Evolutionary conservation across 2,113 vertebrate genomes (phyloP).

Genomic region (Oreocharis arfaki): DNA sequence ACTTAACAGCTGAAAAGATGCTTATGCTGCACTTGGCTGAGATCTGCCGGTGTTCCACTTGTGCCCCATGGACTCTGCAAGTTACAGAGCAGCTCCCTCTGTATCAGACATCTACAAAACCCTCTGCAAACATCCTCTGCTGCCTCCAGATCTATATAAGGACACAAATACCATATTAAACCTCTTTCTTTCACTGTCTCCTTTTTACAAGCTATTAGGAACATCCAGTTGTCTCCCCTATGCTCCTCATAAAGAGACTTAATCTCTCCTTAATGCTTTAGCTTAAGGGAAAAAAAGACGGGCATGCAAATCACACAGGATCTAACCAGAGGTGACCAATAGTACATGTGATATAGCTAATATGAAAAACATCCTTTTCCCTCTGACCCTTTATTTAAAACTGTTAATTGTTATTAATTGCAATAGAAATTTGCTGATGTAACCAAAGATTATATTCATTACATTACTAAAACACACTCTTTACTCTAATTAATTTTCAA

Average conservation of each 20-base stretch:
- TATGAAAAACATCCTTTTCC: not conserved
- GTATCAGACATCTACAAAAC: not conserved
- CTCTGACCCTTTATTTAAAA: constrained; percentile 21
- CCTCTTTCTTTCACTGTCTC: constrained; percentile 18
- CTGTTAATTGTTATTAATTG: constrained; percentile 52
- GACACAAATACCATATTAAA: constrained; percentile 47
- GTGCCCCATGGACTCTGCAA: not conserved
- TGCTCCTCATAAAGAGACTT: constrained; percentile 37
- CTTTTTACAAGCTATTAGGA: constrained; percentile 58
- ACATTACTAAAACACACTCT: constrained; percentile 2
- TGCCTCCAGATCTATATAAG: constrained; percentile 24
- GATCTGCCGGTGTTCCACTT: not conserved
- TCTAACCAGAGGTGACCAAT: constrained; percentile 25
- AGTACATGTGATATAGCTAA: not conserved
- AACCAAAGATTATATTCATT: constrained; percentile 35
- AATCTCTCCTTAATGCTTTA: constrained; percentile 41
- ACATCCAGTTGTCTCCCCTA: constrained; percentile 4
- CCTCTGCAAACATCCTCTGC: not conserved
- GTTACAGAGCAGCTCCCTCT: not conserved
- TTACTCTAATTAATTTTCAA: constrained; percentile 59
- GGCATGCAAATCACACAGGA: constrained; percentile 1
- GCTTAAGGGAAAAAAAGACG: constrained; percentile 20
- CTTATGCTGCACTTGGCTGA: not conserved
- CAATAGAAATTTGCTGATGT: constrained; percentile 50
- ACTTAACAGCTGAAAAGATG: not conserved